Evolutionary conservation across 2,113 vertebrate genomes (phyloP), one percentile per base, ranked within the genome.

Genomic region (Corythoichthys haematopterus): DNA sequence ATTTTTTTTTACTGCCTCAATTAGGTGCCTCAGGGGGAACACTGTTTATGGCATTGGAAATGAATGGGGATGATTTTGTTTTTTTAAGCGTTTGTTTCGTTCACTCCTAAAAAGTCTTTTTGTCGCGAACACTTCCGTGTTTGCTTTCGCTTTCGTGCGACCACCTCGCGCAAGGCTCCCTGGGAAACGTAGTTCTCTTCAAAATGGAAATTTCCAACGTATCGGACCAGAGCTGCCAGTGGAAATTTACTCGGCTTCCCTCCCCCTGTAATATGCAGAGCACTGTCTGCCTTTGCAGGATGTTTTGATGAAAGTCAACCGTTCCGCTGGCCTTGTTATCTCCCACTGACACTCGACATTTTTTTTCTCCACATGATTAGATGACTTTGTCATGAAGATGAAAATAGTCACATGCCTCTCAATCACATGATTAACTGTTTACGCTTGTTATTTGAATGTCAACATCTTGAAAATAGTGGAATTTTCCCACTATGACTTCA

Each of bases 151-250:
- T 40, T 40, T 43, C 40, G 40, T 8, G 40, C 45, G 40, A 20
- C 20, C 63, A 40, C 36, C 1, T 3, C 6, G 9, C 57, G 70
- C 70, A 6, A 15, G n/a, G 86, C 11, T 40, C 75, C n/a, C n/a
- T 83, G 88, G 91, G 89, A 84, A 80, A 76, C 71, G 78, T 66
- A 75, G 88, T 90, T 64, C n/a, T 36, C 36, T 0, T 0, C 5
- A 1, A 66, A 74, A 73, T 90, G 88, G 89, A 91, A 89, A 85
- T 79, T 88, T 90, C 76, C 87, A 66, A 77, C 16, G 57, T 57
- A 60, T 70, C 35, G 59, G 33, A 68, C 10, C 15, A 46, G 37
- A 40, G n/a, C 13, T 70, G 64, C 63, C 74, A 75, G 77, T 82
- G 84, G 84, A 81, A 84, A 87, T 87, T 81, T 86, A 78, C 88